These are phyloP conservation scores for Oegoconia quadripuncta DNA, from an alignment of 2,888 invertebrate genomes.

Conservation along the genomic window DNA sequence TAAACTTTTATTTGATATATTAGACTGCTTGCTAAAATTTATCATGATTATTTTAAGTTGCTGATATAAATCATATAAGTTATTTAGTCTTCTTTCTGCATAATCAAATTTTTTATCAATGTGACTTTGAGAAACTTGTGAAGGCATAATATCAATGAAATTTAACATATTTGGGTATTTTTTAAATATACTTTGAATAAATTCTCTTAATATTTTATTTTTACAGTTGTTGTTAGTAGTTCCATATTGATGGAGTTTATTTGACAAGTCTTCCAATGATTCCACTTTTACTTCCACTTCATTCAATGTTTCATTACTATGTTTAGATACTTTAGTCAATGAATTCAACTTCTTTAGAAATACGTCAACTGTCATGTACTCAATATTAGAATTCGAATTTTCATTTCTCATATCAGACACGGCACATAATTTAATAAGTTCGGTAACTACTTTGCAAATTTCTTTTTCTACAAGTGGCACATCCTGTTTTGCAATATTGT, in stretches of 20 bases:
- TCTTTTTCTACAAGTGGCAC: constrained; percentile 9
- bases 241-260: too few relatives aligned
- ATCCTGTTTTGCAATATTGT: neutral
- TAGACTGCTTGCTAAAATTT: neutral
- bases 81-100: constrained; percentile 2
- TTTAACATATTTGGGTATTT: too few relatives aligned
- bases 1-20: neutral
- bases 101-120: constrained; percentile 1
- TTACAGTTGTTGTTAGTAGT: too few relatives aligned
- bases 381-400: constrained; percentile 12
- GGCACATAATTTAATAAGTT: constrained; percentile 27
- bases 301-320: constrained; percentile 19
- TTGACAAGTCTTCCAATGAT: constrained; percentile 16
- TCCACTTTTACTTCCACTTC: constrained; percentile 26
- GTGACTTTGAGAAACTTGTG: neutral
- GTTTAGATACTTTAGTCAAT: constrained; percentile 12
- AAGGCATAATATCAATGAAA: neutral
- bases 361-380: constrained; percentile 27
- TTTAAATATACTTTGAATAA: too few relatives aligned
- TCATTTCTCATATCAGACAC: constrained; percentile 18
- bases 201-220: too few relatives aligned
- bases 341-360: constrained; percentile 25
- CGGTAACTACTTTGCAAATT: constrained; percentile 23
- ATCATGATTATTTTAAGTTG: neutral
- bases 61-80: neutral